Evolutionary conservation across 2,797 vertebrate species (phyloP), one percentile per base, ranked within the genome.

Genomic region (Acrocephalus scirpaceus): DNA sequence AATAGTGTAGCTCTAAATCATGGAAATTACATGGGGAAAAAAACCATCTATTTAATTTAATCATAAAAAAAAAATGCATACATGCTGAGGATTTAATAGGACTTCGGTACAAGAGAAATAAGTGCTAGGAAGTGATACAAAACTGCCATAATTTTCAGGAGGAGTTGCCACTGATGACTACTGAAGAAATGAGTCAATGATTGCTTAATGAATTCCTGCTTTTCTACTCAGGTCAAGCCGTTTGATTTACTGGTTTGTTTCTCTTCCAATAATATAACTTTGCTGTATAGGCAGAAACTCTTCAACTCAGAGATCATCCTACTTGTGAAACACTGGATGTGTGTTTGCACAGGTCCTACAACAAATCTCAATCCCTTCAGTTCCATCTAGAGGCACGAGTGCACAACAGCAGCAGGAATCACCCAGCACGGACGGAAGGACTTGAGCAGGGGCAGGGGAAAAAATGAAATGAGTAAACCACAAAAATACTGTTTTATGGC

Each of bases 381-480:
- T 96, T 95, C 94, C 96, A 95, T 57, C 92, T 96, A 97, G 92
- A 96, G 96, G 95, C 66, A 76, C 7, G n/a, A 91, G 71, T 0
- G 45, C 48, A 70, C 74, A 86, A 95, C 87, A 96, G 85, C 70
- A 97, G 84, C 38, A 89, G 15, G 42, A 40, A 67, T n/a, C 67
- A 16, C 22, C 40, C 32, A 32, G 67, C n/a, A 45, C 5, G 2
- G 16, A 53, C 0, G 1, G 76, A 60, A 3, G 1, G 27, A 50
- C 20, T 34, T 5, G 48, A 0, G 22, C 19, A 32, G 34, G 6
- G 29, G 8, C 0, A 0, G 7, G 32, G 15, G 10, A 5, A 20
- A 51, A 38, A 5, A 47, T 0, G 7, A 50, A 50, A 70, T 2
- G 1, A 14, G 25, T n/a, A 26, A 67, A 86, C 18, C 36, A 36